Evolutionary conservation across 2,113 vertebrate species (phyloP).

Genomic region (Podarcis muralis): DNA sequence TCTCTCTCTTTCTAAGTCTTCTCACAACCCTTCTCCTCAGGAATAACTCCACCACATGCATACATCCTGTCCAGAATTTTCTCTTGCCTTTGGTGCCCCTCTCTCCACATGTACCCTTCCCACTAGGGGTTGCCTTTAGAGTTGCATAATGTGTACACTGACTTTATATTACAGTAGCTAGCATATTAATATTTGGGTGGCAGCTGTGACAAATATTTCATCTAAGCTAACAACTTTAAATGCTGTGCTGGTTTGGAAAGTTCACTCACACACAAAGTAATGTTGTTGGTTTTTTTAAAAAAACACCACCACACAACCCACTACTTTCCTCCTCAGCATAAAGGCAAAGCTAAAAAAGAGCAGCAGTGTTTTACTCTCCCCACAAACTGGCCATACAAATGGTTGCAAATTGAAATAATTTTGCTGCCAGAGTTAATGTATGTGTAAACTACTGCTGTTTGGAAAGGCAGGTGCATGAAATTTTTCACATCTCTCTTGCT

Average conservation of each 20-base stretch:
- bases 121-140: background rate
- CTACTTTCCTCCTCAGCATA: background rate
- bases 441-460: background rate
- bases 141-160: too few relatives aligned
- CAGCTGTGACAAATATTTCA: background rate
- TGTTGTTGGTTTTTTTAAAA: background rate
- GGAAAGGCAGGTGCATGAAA: background rate
- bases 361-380: background rate
- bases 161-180: background rate
- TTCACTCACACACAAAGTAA: background rate
- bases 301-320: background rate
- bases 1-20: background rate
- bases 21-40: background rate
- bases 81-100: too few relatives aligned
- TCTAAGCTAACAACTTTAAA: background rate
- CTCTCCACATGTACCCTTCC: background rate
- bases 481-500: constrained; percentile 15
- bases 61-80: too few relatives aligned
- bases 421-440: background rate
- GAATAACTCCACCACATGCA: background rate
- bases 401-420: background rate
- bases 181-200: background rate
- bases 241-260: background rate
- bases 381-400: background rate
- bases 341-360: background rate